phyloP scores from a whole-genome alignment of 2,888 invertebrate species.

The Chironomus tentans region DNA sequence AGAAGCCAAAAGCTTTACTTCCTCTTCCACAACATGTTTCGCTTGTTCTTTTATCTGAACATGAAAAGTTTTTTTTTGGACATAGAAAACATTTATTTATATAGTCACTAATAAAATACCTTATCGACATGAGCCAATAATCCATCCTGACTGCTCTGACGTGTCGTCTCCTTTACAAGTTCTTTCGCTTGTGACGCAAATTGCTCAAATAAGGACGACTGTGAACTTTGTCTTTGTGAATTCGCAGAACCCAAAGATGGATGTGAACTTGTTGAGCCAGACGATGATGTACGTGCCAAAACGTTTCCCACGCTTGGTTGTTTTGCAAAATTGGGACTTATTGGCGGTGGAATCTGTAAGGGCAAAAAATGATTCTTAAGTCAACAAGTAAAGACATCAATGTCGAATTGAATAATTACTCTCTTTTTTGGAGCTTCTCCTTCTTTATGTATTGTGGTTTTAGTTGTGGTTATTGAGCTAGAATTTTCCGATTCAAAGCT shows the following conservation, averaged over 20 bases:
- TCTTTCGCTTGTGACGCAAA: constrained; percentile 84
- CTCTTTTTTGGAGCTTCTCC: constrained; percentile 51
- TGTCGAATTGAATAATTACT: neutral
- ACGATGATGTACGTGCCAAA: constrained; percentile 54
- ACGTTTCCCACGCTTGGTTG: constrained; percentile 53
- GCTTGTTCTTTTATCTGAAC: constrained; percentile 52
- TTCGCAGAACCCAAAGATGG: constrained; percentile 37
- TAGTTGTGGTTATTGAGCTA: constrained; percentile 63
- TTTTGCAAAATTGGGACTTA: constrained; percentile 47
- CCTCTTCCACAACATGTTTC: constrained; percentile 58
- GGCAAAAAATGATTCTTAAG: neutral
- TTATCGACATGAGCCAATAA: constrained; percentile 83
- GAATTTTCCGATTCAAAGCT: constrained; percentile 63
- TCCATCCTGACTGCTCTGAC: constrained; percentile 84
- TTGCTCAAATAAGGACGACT: constrained; percentile 77
- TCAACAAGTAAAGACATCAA: too few relatives aligned
- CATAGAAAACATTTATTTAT: constrained; percentile 32
- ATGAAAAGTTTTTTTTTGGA: neutral
- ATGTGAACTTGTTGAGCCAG: constrained; percentile 46
- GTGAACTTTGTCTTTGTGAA: constrained; percentile 63
- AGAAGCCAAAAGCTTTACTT: constrained; percentile 65
- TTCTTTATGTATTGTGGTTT: constrained; percentile 61
- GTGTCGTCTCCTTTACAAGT: constrained; percentile 74
- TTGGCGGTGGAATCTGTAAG: constrained; percentile 45
- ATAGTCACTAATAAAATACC: constrained; percentile 45